Conservation (phyloP, 2,113 vertebrate species). For the Caranx melampygus region DNA sequence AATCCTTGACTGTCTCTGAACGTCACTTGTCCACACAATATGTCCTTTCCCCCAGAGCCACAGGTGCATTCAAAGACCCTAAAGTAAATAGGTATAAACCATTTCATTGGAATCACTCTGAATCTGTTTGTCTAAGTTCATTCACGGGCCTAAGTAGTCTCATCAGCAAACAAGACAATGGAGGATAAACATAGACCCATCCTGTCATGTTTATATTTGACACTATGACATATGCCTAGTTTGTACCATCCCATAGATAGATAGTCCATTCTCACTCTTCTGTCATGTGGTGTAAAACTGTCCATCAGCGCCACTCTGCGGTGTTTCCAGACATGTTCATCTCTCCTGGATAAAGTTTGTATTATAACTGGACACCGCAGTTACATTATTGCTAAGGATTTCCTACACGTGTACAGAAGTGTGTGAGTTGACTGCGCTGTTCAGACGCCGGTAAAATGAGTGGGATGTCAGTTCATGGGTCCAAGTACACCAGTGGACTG, state of each 20-base stretch:
- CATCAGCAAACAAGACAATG: not conserved
- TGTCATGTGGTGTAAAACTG: not conserved
- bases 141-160: not conserved
- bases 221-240: not conserved
- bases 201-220: not conserved
- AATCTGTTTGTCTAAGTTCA: slow-evolving; percentile 3
- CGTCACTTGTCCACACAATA: not conserved
- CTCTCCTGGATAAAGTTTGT: not conserved
- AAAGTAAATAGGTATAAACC: slow-evolving; percentile 5
- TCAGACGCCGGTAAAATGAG: rapidly evolving
- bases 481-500: no score
- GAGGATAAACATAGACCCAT: not conserved
- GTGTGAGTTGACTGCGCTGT: not conserved
- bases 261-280: not conserved
- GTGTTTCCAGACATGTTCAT: not conserved
- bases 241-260: not conserved
- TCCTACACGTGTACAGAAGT: not conserved
- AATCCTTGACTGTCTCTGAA: no score
- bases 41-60: not conserved
- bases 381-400: not conserved
- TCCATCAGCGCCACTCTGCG: slow-evolving; percentile 57
- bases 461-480: not conserved
- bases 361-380: not conserved
- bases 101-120: slow-evolving; percentile 3
- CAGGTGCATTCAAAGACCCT: not conserved